phyloP scores from a whole-genome alignment of 1,140 invertebrate species.

The Zaprionus nigranus region DNA sequence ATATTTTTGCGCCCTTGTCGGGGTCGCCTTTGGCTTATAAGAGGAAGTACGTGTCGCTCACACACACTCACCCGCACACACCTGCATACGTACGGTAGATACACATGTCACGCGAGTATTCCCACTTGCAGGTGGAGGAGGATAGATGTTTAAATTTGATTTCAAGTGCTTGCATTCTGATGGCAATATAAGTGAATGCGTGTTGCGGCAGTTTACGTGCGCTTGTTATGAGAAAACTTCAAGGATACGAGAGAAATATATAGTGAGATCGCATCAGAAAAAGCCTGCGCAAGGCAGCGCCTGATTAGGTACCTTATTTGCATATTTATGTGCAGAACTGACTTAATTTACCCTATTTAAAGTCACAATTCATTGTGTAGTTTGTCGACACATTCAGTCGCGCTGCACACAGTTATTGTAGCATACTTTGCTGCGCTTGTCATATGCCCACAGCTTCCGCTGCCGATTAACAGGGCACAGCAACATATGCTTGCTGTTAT shows the following conservation, averaged over 20 bases:
- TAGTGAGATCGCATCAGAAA: background rate
- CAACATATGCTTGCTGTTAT: background rate
- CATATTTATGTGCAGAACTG: background rate
- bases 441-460: conserved; percentile 20
- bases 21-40: conserved; percentile 74
- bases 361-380: background rate
- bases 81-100: background rate
- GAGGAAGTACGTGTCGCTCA: conserved; percentile 70
- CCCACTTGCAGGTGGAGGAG: conserved; percentile 1
- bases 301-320: background rate
- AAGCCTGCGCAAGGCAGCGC: background rate
- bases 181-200: conserved; percentile 81
- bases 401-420: conserved; percentile 12
- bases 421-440: conserved; percentile 25
- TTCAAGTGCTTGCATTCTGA: conserved; percentile 77
- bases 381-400: background rate
- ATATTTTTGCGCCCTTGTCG: conserved; percentile 56
- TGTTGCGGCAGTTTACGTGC: conserved; percentile 74
- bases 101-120: background rate
- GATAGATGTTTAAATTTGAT: conserved; percentile 78
- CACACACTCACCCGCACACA: conserved; percentile 4
- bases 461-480: conserved; percentile 23
- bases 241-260: background rate
- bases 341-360: background rate
- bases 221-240: conserved; percentile 48